Evolutionary conservation across 2,113 vertebrate genomes (phyloP), one percentile per base, ranked within the genome.

Genomic region (Arenaria interpres): DNA sequence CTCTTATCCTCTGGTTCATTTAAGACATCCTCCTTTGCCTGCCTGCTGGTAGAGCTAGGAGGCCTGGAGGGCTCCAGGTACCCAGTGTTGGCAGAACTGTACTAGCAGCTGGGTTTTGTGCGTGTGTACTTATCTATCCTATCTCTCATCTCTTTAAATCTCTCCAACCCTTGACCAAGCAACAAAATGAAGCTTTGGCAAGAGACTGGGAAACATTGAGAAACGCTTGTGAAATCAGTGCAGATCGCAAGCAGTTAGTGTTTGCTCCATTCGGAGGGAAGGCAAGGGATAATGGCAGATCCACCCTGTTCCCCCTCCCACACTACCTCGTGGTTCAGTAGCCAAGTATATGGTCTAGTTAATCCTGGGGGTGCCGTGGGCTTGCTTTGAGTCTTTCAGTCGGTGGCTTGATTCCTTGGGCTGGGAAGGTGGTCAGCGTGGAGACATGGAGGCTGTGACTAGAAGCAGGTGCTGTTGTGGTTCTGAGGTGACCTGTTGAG

Each of bases 151-250:
- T 91, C 80, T 81, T 77, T 76, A 89, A 94, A 91, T 60, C 64
- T 94, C 74, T 95, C 81, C 90, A 88, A 85, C 92, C 85, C 93
- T 94, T 95, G 93, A 88, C 94, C 90, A 88, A 94, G 75, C 88
- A 92, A 85, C 91, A 95, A 80, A 95, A 79, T 9, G 72, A 92
- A 93, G 75, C 94, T 96, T 96, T 96, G 93, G 95, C 93, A 94
- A 92, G 89, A 94, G 74, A 14, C 82, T 46, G 92, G 87, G 82
- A 92, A 73, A 76, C 79, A 87, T 89, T 97, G 93, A 74, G 90
- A 95, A 93, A 91, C 7, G 9, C 92, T 94, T 95, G 85, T 97
- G 96, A 96, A 97, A 96, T 93, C 88, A 37, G 71, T 30, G 81
- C 54, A 59, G 88, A 59, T 95, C 71, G 0, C 87, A 95, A 95